Evolutionary conservation across 2,888 invertebrate genomes (phyloP).

Genomic region (Platypus cylindrus): DNA sequence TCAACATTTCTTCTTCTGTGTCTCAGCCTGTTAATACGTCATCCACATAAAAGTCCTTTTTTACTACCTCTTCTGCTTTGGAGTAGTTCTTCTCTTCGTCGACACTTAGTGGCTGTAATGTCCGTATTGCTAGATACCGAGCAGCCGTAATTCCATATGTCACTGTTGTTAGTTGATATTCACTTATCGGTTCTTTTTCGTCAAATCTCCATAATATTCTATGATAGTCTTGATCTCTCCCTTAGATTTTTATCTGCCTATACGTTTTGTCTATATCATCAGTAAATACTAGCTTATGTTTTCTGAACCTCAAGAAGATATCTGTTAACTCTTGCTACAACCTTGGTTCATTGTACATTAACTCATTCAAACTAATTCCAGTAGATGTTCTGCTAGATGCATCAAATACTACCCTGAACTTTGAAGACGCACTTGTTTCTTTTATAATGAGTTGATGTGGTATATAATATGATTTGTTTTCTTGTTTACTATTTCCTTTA

Average conservation of each 20-base stretch:
- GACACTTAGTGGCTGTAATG: neutral
- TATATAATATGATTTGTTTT: constrained; percentile 13
- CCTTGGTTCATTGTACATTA: constrained; percentile 12
- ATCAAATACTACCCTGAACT: constrained; percentile 15
- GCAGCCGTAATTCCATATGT: too few relatives aligned
- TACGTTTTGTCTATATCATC: constrained; percentile 22
- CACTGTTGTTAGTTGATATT: too few relatives aligned
- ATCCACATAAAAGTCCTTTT: too few relatives aligned
- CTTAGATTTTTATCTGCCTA: constrained; percentile 15
- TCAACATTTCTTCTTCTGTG: too few relatives aligned
- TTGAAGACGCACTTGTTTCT: constrained; percentile 7
- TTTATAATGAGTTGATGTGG: constrained; percentile 15
- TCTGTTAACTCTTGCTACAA: constrained; percentile 16
- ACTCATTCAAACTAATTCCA: constrained; percentile 10
- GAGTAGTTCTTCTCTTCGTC: constrained; percentile 1
- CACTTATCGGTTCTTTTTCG: too few relatives aligned
- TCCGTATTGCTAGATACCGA: too few relatives aligned
- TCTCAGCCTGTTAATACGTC: too few relatives aligned
- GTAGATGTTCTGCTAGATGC: constrained; percentile 13
- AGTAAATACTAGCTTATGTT: constrained; percentile 17
- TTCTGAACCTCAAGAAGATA: constrained; percentile 19
- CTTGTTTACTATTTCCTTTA: neutral
- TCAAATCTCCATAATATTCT: too few relatives aligned
- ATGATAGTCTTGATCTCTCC: too few relatives aligned
- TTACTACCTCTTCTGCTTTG: too few relatives aligned